Evolutionary conservation across 1,140 invertebrate genomes (phyloP).

Genomic region (Zaprionus inermis): DNA sequence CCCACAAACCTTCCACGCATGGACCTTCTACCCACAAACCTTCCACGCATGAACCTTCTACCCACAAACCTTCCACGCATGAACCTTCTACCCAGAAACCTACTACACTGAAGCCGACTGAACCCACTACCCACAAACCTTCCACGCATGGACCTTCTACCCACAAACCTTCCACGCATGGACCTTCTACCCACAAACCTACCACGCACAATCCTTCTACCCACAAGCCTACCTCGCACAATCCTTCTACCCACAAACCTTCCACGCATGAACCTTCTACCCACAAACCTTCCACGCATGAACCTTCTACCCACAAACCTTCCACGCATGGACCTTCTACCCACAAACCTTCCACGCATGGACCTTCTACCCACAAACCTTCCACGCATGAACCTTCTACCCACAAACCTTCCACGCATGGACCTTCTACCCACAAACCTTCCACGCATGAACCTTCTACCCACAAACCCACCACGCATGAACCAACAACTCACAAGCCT

Average conservation of each 20-base stretch:
- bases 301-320: neutral
- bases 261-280: neutral
- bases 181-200: no score
- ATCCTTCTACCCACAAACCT: neutral
- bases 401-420: no score
- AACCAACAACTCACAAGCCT: no score
- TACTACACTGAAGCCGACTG: neutral
- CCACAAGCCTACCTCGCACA: neutral
- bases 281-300: neutral
- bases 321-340: neutral
- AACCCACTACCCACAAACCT: no score
- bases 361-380: neutral
- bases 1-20: no score
- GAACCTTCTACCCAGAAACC: neutral
- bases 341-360: neutral
- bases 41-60: no score
- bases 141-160: no score
- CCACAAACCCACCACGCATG: no score
- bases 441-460: no score
- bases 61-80: neutral
- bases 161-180: neutral
- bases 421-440: no score
- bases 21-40: neutral
- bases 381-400: no score
- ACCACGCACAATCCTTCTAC: no score